Base-by-base conservation (phyloP, 1,140 invertebrate species). In the Drosophila funebris region DNA sequence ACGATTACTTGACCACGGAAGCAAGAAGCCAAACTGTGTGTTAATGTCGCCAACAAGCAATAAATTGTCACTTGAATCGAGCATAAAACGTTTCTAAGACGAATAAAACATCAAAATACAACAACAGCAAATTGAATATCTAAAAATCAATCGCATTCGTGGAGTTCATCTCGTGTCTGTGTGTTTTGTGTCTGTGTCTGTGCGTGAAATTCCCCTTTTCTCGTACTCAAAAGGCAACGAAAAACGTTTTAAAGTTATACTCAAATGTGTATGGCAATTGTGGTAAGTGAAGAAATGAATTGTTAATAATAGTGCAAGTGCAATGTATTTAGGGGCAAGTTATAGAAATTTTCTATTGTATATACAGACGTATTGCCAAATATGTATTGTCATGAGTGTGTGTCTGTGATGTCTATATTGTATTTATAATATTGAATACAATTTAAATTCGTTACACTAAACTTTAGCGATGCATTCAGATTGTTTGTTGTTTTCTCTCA, bases 251-350 rank as follows among this genome's bases (percentile, higher is more conserved):
- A 68, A 85, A 87, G 81, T 88, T 76, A 88, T 83, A 88, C 75
- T 88, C 83, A 87, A 87, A 87, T 87, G 83, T 87, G 83, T 87
- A 87, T 87, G 83, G 83, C 83, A 88, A 87, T 87, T 88, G 83
- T 76, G 84, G 83, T 87, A 83, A 87, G 83, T 82, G n/a, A 14
- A 61, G 44, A 52, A 44, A 14, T 24, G 29, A 8, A 29, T 9
- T 9, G 0, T 60, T 46, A 20, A 31, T 44, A 22, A 27, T 57
- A 27, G 13, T 1, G 20, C 3, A 39, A 50, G 29, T 33, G 22
- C 16, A 14, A 24, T 22, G 22, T 24, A 36, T 36, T 36, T 13
- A 36, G n/a, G n/a, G 11, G 33, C 33, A 36, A 4, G 2, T 36
- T 9, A 11, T 0, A 36, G 3, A 36, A 36, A 36, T 36, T 9